phyloP scores from a whole-genome alignment of 2,113 vertebrate genomes.

The Rhegmatorhina hoffmannsi region DNA sequence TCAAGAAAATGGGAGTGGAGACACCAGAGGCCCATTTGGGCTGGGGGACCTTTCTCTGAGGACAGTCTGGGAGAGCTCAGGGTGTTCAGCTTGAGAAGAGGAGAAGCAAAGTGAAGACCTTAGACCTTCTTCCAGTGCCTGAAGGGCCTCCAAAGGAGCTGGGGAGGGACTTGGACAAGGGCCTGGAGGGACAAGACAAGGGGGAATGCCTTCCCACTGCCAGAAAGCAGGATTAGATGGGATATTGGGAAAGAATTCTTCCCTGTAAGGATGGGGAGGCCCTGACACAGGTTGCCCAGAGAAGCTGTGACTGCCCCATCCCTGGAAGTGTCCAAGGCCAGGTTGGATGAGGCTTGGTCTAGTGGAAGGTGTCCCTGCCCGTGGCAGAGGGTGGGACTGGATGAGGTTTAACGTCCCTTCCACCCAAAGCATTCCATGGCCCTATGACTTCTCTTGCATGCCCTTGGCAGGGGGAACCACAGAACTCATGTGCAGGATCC shows the following conservation, averaged over 20 bases:
- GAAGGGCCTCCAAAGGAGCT: not conserved
- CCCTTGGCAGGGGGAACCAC: not conserved
- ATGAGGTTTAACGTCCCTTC: fast-evolving
- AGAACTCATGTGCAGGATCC: not conserved
- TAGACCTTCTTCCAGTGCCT: not conserved
- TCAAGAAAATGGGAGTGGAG: not conserved
- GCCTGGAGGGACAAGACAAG: not conserved
- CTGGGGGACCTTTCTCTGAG: not conserved
- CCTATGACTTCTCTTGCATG: not conserved
- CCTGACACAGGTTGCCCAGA: not conserved
- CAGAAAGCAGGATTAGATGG: not conserved
- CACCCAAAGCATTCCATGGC: not conserved
- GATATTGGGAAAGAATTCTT: not conserved
- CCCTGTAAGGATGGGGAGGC: not conserved
- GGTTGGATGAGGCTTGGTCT: not conserved
- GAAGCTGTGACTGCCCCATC: not conserved
- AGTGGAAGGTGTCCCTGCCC: not conserved
- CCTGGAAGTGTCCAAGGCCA: not conserved
- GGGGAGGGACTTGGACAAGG: not conserved
- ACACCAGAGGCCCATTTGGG: not conserved
- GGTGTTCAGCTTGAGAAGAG: not conserved
- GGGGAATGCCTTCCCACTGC: not conserved
- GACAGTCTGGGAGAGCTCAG: not conserved
- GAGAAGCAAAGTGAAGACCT: too few species aligned
- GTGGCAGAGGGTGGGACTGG: not conserved